These are phyloP conservation scores for Furcifer pardalis DNA, from an alignment of 2,797 vertebrate genomes.

Conservation along the genomic window DNA sequence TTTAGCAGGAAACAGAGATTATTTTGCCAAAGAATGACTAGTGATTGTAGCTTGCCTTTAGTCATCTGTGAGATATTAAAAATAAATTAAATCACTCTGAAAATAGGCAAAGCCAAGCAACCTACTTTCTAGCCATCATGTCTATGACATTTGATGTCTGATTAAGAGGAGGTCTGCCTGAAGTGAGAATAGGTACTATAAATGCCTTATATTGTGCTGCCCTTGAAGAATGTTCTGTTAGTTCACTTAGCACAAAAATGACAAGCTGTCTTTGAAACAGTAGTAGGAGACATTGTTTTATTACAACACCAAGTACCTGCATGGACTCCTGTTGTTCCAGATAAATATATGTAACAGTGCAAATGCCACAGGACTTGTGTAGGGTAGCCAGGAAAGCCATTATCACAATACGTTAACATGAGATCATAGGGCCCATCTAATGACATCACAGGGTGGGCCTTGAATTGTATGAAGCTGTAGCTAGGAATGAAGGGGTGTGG, in stretches of 20 bases:
- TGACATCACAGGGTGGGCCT: too few species aligned
- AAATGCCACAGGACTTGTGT: too few species aligned
- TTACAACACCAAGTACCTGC: background rate
- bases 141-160: slow-evolving; percentile 61
- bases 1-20: slow-evolving; percentile 56
- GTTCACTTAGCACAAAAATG: background rate
- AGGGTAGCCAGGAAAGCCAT: too few species aligned
- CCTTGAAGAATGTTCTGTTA: background rate
- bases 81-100: slow-evolving; percentile 69
- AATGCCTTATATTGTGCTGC: background rate
- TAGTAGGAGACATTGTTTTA: too few species aligned
- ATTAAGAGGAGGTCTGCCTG: slow-evolving; percentile 8
- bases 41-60: slow-evolving; percentile 57
- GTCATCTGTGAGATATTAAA: slow-evolving; percentile 66
- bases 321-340: background rate
- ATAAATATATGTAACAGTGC: too few species aligned
- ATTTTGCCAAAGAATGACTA: slow-evolving; percentile 61
- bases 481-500: too few species aligned
- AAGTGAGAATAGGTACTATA: background rate
- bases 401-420: too few species aligned
- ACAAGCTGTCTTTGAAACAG: background rate
- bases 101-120: slow-evolving; percentile 56
- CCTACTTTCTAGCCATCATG: slow-evolving; percentile 29
- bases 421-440: too few species aligned
- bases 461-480: too few species aligned